phyloP scores from a whole-genome alignment of 2,113 vertebrate genomes.

The Lathamus discolor region DNA sequence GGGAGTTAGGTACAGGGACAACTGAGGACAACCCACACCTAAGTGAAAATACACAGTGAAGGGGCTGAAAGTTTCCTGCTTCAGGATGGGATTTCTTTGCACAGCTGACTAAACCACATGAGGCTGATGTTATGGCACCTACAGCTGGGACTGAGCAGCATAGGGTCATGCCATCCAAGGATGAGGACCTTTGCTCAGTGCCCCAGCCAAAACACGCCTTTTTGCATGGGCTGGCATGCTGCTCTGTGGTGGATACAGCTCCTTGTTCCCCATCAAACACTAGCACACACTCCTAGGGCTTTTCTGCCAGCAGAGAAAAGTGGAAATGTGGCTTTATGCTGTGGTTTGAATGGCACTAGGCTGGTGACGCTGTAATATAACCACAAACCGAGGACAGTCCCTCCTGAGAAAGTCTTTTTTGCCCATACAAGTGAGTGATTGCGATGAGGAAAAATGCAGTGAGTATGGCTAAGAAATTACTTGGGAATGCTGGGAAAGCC shows the following conservation, averaged over 20 bases:
- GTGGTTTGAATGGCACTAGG: background rate
- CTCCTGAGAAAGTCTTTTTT: background rate
- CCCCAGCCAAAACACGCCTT: background rate
- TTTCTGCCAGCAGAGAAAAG: background rate
- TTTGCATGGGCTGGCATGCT: background rate
- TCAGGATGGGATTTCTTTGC: background rate
- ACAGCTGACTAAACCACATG: background rate
- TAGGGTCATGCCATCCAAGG: background rate
- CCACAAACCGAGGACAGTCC: background rate
- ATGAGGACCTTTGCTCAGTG: background rate
- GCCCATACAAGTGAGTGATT: background rate
- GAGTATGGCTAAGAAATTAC: background rate
- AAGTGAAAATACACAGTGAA: background rate
- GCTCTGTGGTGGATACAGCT: background rate
- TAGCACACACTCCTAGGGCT: background rate
- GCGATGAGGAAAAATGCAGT: background rate
- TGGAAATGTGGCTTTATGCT: background rate
- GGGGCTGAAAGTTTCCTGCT: background rate
- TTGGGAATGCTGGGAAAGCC: background rate
- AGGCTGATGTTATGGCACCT: background rate
- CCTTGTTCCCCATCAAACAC: background rate
- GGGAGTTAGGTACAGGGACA: no score
- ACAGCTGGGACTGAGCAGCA: background rate
- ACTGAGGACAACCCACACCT: background rate
- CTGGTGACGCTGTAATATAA: background rate